Evolutionary conservation across 2,113 vertebrate species (phyloP), one percentile per base, ranked within the genome.

Genomic region (Dicerorhinus sumatrensis): DNA sequence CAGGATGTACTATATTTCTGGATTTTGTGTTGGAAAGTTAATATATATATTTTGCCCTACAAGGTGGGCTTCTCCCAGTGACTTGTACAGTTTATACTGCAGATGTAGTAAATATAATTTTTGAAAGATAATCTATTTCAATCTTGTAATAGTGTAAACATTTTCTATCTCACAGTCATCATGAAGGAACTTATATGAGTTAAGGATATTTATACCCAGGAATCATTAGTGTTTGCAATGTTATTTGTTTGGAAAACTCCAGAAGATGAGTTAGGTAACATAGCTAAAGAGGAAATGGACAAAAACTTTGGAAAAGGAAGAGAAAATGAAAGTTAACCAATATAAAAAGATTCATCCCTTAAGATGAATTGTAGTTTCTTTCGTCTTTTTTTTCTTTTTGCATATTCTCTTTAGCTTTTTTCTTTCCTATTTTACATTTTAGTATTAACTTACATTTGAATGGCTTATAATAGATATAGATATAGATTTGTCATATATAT

Each of bases 101-200:
- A 96, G 85, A 62, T 98, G 96, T 98, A 98, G 92, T 98, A 98
- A 98, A 97, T 97, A 97, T 98, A 98, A 97, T 97, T 98, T 98
- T 96, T 80, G 77, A 98, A 91, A 98, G 94, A 69, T 97, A 93
- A 98, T 87, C 79, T 96, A 1, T 77, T 92, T 97, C 94, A 97
- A 82, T 92, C 81, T 97, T 67, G 69, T 76, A 96, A 95, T 75
- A 98, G 77, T 94, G 39, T 98, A 98, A 98, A 97, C 73, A 97
- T 87, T 95, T 91, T 97, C 18, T 97, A 93, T 96, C 65, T 97
- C 33, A 88, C 20, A 97, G 75, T 80, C 29, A 91, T 95, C 77
- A 90, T 48, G 97, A 95, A 95, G 23, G 88, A 72, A 92, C 60
- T 98, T 29, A n/a, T 2, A 17, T 93, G 60, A 42, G 80, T 96